These are phyloP conservation scores for Acanthurus lineatus DNA, from an alignment of 2,797 vertebrate genomes.

Conservation along the genomic window DNA sequence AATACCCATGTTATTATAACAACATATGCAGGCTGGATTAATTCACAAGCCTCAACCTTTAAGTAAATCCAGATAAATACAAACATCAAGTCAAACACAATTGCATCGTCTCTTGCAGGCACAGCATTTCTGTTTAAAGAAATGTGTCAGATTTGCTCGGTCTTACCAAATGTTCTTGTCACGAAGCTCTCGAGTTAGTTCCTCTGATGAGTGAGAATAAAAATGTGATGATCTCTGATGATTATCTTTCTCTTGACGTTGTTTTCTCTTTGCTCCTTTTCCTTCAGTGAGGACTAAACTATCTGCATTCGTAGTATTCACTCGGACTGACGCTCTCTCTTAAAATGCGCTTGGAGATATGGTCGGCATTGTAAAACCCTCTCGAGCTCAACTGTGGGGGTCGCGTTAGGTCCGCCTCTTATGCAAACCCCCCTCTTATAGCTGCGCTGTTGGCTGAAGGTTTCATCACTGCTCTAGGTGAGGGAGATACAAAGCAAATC, in stretches of 20 bases:
- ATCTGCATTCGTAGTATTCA: slow-evolving; percentile 21
- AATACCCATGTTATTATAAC: neutral
- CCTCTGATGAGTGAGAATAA: slow-evolving; percentile 45
- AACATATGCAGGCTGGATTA: neutral
- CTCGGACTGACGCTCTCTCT: slow-evolving; percentile 29
- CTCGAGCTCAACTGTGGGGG: slow-evolving; percentile 66
- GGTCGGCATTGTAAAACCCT: slow-evolving; percentile 62
- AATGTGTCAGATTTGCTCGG: neutral
- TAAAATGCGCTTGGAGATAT: slow-evolving; percentile 50
- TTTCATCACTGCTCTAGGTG: slow-evolving; percentile 11
- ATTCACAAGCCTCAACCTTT: neutral
- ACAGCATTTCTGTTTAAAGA: neutral
- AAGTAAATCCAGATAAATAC: neutral
- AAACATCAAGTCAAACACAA: neutral
- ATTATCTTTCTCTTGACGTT: neutral
- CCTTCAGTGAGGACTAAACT: neutral
- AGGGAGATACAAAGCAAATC: neutral
- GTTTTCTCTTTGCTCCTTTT: neutral
- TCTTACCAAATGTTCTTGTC: slow-evolving; percentile 68
- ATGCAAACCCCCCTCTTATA: slow-evolving; percentile 9
- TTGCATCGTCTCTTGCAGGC: neutral
- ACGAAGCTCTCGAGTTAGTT: slow-evolving; percentile 55
- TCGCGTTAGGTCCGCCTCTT: slow-evolving; percentile 78
- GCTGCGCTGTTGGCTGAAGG: neutral
- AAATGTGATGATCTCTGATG: neutral